phyloP scores from a whole-genome alignment of 2,113 vertebrate genomes.

The cat (Felis catus) region DNA sequence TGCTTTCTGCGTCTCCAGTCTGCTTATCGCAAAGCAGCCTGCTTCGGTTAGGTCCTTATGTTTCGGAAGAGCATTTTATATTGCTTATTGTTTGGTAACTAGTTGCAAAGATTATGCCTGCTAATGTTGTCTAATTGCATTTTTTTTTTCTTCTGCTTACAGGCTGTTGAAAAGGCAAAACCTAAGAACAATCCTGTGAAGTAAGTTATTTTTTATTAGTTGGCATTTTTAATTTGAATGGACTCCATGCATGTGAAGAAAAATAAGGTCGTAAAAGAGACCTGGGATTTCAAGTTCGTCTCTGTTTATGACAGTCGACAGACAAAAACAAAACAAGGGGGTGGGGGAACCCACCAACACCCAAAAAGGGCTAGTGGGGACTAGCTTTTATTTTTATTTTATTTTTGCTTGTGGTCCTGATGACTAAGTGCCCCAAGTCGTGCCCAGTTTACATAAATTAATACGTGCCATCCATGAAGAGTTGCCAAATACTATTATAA shows the following conservation, averaged over 20 bases:
- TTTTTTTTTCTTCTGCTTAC: slow-evolving; percentile 85
- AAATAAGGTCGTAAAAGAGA: slow-evolving; percentile 48
- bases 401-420: slow-evolving; percentile 56
- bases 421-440: slow-evolving; percentile 73
- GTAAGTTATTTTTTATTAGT: slow-evolving; percentile 88
- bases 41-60: neutral
- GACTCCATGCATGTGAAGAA: slow-evolving; percentile 15
- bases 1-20: neutral
- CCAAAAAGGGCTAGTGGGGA: slow-evolving; percentile 15
- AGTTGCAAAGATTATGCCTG: slow-evolving; percentile 55
- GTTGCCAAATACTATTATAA: slow-evolving; percentile 82
- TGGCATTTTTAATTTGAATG: slow-evolving; percentile 68
- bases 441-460: slow-evolving; percentile 84
- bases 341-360: neutral
- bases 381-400: slow-evolving; percentile 51
- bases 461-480: slow-evolving; percentile 78
- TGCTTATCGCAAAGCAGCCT: neutral
- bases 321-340: neutral
- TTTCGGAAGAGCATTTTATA: neutral
- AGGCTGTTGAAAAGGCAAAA: slow-evolving; percentile 96
- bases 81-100: slow-evolving; percentile 54
- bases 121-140: slow-evolving; percentile 77
- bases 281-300: slow-evolving; percentile 65
- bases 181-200: slow-evolving; percentile 91
- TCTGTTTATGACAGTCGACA: slow-evolving; percentile 52